phyloP scores from a whole-genome alignment of 2,888 invertebrate species.

The Parnassius apollo region DNA sequence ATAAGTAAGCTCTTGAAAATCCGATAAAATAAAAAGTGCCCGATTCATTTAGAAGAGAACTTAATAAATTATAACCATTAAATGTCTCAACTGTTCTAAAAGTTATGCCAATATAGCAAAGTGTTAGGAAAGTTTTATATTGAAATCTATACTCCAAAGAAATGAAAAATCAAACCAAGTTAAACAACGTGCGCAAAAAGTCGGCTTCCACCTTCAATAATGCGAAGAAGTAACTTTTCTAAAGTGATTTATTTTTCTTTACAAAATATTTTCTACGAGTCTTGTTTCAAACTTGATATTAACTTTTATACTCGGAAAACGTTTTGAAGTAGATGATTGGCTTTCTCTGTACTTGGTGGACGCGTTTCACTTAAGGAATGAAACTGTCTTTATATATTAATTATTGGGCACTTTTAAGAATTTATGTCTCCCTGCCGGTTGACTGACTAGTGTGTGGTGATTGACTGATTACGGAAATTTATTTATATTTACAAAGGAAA shows the following conservation, averaged over 20 bases:
- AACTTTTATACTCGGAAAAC: slow-evolving; percentile 21
- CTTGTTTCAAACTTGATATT: slow-evolving; percentile 25
- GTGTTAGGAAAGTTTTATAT: slow-evolving; percentile 71
- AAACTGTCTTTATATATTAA: not conserved
- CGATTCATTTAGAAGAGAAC: too few species aligned
- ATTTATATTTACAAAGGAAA: too few species aligned
- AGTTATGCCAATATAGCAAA: slow-evolving; percentile 39
- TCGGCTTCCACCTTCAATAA: slow-evolving; percentile 63
- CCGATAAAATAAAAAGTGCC: too few species aligned
- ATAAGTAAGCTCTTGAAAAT: too few species aligned
- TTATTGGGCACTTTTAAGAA: too few species aligned
- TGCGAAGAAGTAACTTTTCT: slow-evolving; percentile 56
- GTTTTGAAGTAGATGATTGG: slow-evolving; percentile 59
- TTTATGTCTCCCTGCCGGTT: too few species aligned
- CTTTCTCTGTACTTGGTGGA: slow-evolving; percentile 44
- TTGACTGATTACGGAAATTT: too few species aligned
- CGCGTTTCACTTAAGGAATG: not conserved
- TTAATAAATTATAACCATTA: not conserved
- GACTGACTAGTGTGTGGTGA: too few species aligned
- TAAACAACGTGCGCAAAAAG: slow-evolving; percentile 67
- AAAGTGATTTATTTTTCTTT: slow-evolving; percentile 72
- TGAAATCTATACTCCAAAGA: slow-evolving; percentile 72
- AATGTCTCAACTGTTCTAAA: slow-evolving; percentile 6
- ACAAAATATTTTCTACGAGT: slow-evolving; percentile 55
- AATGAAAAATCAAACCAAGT: slow-evolving; percentile 69